A percentile compares a stretch with the other conserved stretches of the same genome.
phyloP scores from a whole-genome alignment of 2,797 vertebrate species.

The Ctenochaetus hawaiiensis region DNA sequence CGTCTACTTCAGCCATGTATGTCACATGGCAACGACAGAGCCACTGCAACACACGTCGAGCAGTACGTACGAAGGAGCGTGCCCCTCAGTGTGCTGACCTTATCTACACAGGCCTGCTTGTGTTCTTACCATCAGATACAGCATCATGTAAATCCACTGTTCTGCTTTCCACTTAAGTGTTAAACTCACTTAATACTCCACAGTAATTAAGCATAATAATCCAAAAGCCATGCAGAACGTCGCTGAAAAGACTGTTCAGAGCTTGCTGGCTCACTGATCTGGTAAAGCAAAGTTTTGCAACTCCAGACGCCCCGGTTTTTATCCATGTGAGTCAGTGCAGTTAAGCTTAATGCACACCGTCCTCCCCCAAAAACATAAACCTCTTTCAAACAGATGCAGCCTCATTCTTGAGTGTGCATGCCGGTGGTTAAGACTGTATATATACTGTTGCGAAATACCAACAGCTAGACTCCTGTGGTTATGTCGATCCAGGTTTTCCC shows the following conservation, averaged over 20 bases:
- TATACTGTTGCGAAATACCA: constrained; percentile 22
- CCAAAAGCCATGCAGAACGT: not conserved
- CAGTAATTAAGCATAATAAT: not conserved
- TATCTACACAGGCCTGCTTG: constrained; percentile 35
- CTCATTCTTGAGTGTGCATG: constrained; percentile 17
- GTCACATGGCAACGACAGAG: not conserved
- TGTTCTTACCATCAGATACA: constrained; percentile 42
- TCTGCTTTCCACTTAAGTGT: not conserved
- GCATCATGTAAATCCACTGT: constrained; percentile 15
- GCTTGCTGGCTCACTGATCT: constrained; percentile 7
- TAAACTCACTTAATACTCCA: constrained; percentile 20
- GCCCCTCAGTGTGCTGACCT: constrained; percentile 18
- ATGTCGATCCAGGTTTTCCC: constrained; percentile 18
- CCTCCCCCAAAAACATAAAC: constrained; percentile 5
- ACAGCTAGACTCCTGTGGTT: constrained; percentile 6
- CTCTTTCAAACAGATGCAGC: constrained; percentile 26
- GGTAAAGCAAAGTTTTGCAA: not conserved
- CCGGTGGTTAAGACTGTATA: constrained; percentile 28
- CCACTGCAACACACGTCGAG: not conserved
- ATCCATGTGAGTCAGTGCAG: not conserved
- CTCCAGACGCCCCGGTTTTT: not conserved
- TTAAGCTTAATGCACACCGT: not conserved
- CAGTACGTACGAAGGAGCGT: not conserved
- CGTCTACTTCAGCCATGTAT: not conserved
- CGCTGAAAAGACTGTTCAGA: not conserved